A percentile compares a stretch with the other conserved stretches of the same genome.
phyloP scores from a whole-genome alignment of 2,113 vertebrate species.

The Cavia porcellus region DNA sequence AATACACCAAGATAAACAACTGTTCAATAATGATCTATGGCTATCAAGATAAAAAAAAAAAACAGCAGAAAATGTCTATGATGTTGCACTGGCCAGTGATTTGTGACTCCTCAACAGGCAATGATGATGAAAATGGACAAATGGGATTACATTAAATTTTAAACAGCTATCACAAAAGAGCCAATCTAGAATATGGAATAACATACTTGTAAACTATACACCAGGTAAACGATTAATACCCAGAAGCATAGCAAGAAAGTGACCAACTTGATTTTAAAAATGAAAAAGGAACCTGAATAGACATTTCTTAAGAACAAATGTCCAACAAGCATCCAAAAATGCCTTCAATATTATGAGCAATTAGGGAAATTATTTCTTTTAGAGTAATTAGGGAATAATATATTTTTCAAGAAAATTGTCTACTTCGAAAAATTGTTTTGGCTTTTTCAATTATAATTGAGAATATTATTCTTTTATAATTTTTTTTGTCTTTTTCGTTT shows the following conservation, averaged over 20 bases:
- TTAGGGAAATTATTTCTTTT: not conserved
- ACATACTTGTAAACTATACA: not conserved
- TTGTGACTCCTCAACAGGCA: no score
- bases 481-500: no score
- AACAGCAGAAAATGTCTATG: not conserved
- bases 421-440: not conserved
- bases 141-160: not conserved
- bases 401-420: not conserved
- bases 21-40: not conserved
- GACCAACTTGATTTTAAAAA: not conserved
- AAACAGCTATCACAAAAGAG: not conserved
- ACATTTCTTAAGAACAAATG: not conserved
- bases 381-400: constrained; percentile 16
- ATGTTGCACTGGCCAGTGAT: not conserved
- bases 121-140: not conserved
- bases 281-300: not conserved
- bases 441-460: not conserved
- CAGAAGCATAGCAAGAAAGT: not conserved
- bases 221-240: not conserved
- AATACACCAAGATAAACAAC: not conserved
- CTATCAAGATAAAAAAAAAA: not conserved
- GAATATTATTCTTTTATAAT: not conserved
- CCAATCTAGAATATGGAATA: not conserved
- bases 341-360: not conserved
- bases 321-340: not conserved